Percentiles rank a stretch among this genome's conserved stretches.
Conservation (phyloP, 2,797 vertebrate species). For the Sparus aurata region DNA sequence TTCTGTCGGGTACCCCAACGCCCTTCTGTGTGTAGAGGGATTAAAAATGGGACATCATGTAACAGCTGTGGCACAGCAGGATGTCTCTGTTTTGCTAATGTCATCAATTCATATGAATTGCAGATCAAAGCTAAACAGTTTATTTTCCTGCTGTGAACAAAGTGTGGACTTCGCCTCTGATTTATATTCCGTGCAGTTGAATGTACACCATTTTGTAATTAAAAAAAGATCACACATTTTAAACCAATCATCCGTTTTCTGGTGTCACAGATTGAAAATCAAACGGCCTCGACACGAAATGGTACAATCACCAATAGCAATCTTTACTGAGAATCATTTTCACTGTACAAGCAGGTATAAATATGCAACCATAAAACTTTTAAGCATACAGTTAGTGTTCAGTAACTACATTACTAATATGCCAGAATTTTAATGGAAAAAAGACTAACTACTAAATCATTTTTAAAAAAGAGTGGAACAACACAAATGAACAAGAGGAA, state of each 20-base stretch:
- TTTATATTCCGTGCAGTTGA: constrained; percentile 54
- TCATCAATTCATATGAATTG: constrained; percentile 14
- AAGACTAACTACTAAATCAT: constrained; percentile 34
- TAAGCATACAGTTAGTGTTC: constrained; percentile 79
- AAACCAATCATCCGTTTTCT: neutral
- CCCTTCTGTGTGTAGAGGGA: neutral
- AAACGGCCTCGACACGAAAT: constrained; percentile 19
- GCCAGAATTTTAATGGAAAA: constrained; percentile 60
- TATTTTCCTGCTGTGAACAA: constrained; percentile 13
- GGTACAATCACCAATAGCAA: constrained; percentile 67
- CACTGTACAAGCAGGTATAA: constrained; percentile 87
- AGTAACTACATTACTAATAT: constrained; percentile 74
- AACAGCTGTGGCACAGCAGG: constrained; percentile 18
- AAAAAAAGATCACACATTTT: constrained; percentile 21
- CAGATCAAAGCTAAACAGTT: constrained; percentile 22
- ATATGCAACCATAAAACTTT: constrained; percentile 84
- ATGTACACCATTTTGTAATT: constrained; percentile 66
- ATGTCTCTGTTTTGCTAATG: neutral
- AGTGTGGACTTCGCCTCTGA: neutral
- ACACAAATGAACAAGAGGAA: constrained; percentile 45
- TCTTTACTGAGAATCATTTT: constrained; percentile 81
- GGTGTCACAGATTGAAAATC: neutral
- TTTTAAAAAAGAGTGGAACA: constrained; percentile 23
- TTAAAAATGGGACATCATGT: neutral
- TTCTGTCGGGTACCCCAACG: neutral